Percentiles rank a stretch among this genome's conserved stretches.
Evolutionary conservation across 2,113 vertebrate genomes (phyloP).

Genomic region (Carettochelys insculpta): DNA sequence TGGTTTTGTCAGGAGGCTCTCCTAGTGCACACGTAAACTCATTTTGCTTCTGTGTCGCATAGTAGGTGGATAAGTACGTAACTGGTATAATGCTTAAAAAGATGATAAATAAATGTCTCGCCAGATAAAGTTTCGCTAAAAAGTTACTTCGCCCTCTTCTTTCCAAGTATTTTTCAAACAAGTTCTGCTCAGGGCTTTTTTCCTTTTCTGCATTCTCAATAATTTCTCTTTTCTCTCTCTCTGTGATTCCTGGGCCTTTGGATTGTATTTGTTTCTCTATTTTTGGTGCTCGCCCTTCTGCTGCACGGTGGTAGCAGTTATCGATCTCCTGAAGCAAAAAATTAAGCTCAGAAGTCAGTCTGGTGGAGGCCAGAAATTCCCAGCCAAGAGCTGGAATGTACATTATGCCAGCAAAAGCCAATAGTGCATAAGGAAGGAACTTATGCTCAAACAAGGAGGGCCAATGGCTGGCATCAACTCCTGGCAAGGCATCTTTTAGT

Average conservation of each 20-base stretch:
- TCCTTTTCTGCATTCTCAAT: constrained; percentile 99
- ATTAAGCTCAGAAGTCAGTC: constrained; percentile 98
- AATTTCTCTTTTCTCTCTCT: constrained; percentile 93
- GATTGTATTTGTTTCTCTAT: constrained; percentile 99
- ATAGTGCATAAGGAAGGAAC: constrained; percentile 96
- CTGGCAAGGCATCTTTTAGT: constrained; percentile 92
- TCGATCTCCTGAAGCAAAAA: constrained; percentile 99
- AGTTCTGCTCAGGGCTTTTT: constrained; percentile 97
- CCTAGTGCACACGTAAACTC: constrained; percentile 96
- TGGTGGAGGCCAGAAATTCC: constrained; percentile 97
- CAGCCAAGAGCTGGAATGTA: constrained; percentile 96
- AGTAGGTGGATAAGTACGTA: constrained; percentile 95
- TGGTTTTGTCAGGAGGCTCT: constrained; percentile 88
- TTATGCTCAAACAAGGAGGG: constrained; percentile 98
- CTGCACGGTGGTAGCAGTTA: constrained; percentile 98
- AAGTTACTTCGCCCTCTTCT: constrained; percentile 96
- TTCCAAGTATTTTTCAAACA: constrained; percentile 98
- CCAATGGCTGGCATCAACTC: constrained; percentile 89
- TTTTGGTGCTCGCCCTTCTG: constrained; percentile 96
- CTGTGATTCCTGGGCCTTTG: constrained; percentile 95
- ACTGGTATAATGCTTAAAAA: constrained; percentile 96
- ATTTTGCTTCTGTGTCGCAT: constrained; percentile 94
- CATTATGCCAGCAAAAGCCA: constrained; percentile 98
- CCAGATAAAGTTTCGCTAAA: constrained; percentile 94
- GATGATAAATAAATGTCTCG: constrained; percentile 93